Base-by-base conservation (phyloP, 2,797 vertebrate species). In the Cuculus canorus region DNA sequence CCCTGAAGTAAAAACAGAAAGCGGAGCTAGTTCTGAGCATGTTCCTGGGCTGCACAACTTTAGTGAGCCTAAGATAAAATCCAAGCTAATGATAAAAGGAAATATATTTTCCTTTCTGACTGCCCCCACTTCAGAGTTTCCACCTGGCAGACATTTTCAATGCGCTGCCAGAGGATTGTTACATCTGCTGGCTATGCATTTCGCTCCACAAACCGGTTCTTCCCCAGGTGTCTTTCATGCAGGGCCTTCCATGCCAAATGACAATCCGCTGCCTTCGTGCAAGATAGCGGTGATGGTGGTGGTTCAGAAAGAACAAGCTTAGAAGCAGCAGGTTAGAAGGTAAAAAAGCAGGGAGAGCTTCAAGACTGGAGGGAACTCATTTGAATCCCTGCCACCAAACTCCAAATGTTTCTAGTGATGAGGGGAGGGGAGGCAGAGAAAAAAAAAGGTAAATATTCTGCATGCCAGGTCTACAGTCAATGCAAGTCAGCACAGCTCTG, bases 221-320 rank as follows among this genome's bases (percentile, higher is more conserved):
- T 88, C 53, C 64, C 43, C 57, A 92, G 60, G 57, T 90, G 68
- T 64, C 56, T 63, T 84, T 57, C 60, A 80, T 0, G 0, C 15
- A 11, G 9, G 11, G 11, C 47, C 33, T 64, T 39, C 68, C 35
- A 27, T 13, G 24, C 37, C 83, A 84, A 64, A 61, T 41, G 48
- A 63, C 33, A 84, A 68, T 60, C 66, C 77, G 59, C 25, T 2
- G 6, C 77, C 43, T 69, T 33, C 53, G 14, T 68, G 61, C 0
- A 1, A 78, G 41, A 18, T 2, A 17, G 47, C n/a, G n/a, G 47
- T 1, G 4, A 47, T 1, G 4, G 47, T 3, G 2, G 25, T 1
- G 4, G 33, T 39, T 88, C 70, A 41, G 30, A 59, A 19, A 39
- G 35, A 88, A 33, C 9, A 56, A 76, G 16, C 14, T 63, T 60